Conservation (phyloP, 2,113 vertebrate genomes). For the Xenotilapia leptura region DNA sequence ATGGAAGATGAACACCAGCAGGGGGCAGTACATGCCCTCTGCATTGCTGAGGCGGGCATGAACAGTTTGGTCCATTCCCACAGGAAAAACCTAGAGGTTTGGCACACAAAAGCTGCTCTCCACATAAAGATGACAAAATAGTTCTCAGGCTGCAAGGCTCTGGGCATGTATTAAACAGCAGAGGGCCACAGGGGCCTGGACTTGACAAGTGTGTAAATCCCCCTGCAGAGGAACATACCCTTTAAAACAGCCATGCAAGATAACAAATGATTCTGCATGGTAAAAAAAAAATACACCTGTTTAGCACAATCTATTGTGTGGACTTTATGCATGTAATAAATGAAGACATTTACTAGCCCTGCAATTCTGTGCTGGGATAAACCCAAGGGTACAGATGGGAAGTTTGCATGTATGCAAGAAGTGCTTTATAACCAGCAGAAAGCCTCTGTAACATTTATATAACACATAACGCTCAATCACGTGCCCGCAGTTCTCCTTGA, state of each 20-base stretch:
- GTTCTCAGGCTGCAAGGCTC: conserved; percentile 53
- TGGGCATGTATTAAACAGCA: conserved; percentile 68
- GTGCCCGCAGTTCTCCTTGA: conserved; percentile 43
- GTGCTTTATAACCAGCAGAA: conserved; percentile 13
- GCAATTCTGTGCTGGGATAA: conserved; percentile 2
- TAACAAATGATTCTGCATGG: conserved; percentile 37
- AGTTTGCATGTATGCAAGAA: conserved; percentile 6
- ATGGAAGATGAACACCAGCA: conserved; percentile 49
- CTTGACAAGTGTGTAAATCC: conserved; percentile 67
- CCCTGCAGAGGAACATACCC: conserved; percentile 36
- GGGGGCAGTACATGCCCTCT: conserved; percentile 74
- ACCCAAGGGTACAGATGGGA: neutral
- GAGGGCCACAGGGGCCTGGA: conserved; percentile 49
- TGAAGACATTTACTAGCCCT: conserved; percentile 31
- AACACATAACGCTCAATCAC: conserved; percentile 46
- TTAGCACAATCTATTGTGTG: conserved; percentile 1
- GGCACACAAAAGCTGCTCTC: conserved; percentile 53
- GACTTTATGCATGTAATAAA: conserved; percentile 27
- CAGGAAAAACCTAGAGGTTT: conserved; percentile 52
- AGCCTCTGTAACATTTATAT: conserved; percentile 43
- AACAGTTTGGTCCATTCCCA: conserved; percentile 20
- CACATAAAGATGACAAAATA: conserved; percentile 69
- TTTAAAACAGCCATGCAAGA: conserved; percentile 37
- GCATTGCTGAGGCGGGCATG: conserved; percentile 16
- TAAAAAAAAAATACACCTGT: neutral